phyloP scores from a whole-genome alignment of 2,888 invertebrate species.

The Helleia helle region DNA sequence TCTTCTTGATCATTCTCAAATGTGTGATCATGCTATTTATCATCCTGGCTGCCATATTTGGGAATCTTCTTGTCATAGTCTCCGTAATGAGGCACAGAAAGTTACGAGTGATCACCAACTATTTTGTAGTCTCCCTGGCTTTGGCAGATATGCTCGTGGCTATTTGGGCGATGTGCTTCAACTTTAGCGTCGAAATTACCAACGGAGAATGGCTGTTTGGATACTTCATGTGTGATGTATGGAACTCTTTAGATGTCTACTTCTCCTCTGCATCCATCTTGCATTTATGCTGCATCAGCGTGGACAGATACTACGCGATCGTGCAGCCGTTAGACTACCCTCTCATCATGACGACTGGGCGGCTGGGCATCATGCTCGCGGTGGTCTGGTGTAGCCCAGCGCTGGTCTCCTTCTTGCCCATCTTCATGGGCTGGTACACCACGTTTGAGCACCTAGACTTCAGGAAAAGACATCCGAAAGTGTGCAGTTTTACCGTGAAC shows the following conservation, averaged over 20 bases:
- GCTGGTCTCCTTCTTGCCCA: conserved; percentile 93
- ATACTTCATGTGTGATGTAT: conserved; percentile 94
- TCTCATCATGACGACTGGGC: conserved; percentile 90
- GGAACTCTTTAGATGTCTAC: conserved; percentile 96
- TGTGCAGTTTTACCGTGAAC: conserved; percentile 90
- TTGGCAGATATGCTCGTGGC: conserved; percentile 96
- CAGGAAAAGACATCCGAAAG: conserved; percentile 78
- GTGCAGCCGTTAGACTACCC: conserved; percentile 96
- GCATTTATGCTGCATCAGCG: conserved; percentile 94
- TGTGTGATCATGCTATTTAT: conserved; percentile 90
- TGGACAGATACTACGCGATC: conserved; percentile 92
- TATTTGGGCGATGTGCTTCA: conserved; percentile 95
- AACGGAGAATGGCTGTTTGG: conserved; percentile 92
- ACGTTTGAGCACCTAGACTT: conserved; percentile 85
- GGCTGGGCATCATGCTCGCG: conserved; percentile 86
- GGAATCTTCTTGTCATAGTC: conserved; percentile 92
- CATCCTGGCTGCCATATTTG: conserved; percentile 90
- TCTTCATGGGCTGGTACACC: conserved; percentile 96
- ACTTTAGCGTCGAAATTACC: conserved; percentile 90
- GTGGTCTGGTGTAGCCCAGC: conserved; percentile 95
- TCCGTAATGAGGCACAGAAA: conserved; percentile 81
- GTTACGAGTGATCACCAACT: conserved; percentile 90
- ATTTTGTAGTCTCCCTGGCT: conserved; percentile 95
- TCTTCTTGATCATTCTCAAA: conserved; percentile 77
- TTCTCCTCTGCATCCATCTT: conserved; percentile 95